Conservation (phyloP, 2,113 vertebrate species). For the Etia nguti region DNA sequence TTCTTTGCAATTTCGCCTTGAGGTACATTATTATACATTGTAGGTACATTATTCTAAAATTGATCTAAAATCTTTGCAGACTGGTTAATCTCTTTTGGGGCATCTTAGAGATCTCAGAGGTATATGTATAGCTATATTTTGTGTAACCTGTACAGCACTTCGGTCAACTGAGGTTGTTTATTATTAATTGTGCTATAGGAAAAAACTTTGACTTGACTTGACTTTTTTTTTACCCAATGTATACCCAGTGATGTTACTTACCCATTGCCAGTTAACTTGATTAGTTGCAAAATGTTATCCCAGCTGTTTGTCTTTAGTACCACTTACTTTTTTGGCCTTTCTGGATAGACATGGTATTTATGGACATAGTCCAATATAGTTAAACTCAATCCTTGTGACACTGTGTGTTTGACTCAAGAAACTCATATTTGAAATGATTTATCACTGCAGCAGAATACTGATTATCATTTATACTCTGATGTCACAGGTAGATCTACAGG, state of each 20-base stretch:
- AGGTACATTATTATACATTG: background rate
- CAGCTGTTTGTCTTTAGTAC: background rate
- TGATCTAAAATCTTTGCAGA: background rate
- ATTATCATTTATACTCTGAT: background rate
- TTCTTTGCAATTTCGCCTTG: background rate
- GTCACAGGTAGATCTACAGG: background rate
- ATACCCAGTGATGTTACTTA: no score
- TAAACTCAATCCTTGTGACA: background rate
- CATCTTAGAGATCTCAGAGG: background rate
- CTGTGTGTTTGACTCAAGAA: background rate
- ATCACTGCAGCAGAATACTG: background rate
- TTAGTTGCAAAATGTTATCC: background rate
- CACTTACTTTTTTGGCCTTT: background rate
- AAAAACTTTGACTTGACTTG: background rate
- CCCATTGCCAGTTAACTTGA: background rate
- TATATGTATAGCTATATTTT: background rate
- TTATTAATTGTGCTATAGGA: background rate
- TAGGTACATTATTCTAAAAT: background rate
- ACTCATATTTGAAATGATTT: background rate
- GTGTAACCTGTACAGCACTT: background rate
- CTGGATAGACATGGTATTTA: background rate
- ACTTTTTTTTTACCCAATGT: background rate
- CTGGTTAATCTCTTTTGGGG: background rate
- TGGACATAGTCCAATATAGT: background rate
- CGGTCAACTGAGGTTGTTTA: background rate